Conservation (phyloP, 2,888 invertebrate species). For the Abrostola tripartita region DNA sequence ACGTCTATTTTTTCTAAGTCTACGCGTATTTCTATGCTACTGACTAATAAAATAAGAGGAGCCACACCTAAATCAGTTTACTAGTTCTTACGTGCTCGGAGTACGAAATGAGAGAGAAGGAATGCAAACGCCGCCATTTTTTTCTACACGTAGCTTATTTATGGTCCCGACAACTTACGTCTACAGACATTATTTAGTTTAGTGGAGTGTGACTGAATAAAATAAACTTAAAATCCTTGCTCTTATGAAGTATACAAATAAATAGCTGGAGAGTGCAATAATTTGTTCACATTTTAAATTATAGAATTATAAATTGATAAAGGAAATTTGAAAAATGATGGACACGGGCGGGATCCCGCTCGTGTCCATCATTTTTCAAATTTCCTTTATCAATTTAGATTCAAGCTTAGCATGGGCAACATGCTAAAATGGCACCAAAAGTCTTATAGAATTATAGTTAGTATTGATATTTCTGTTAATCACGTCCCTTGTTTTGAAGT, state of each 20-base stretch:
- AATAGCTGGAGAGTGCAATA: background rate
- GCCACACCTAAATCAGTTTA: slow-evolving; percentile 42
- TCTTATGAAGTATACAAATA: background rate
- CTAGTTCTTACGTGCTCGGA: slow-evolving; percentile 39
- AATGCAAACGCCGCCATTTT: slow-evolving; percentile 43
- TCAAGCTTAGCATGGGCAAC: too few relatives aligned
- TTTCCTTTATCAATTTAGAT: too few relatives aligned
- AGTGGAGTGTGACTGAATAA: slow-evolving; percentile 5
- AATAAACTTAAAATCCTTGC: slow-evolving; percentile 4
- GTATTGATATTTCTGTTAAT: background rate
- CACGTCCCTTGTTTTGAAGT: too few relatives aligned
- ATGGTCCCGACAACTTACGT: slow-evolving; percentile 35
- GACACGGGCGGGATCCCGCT: too few relatives aligned
- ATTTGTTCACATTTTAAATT: background rate
- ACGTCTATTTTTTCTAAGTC: background rate
- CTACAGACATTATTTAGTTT: slow-evolving; percentile 29
- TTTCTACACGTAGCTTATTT: slow-evolving; percentile 47
- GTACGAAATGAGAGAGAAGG: slow-evolving; percentile 17
- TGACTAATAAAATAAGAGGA: slow-evolving; percentile 38
- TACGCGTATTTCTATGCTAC: slow-evolving; percentile 15
- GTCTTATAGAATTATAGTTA: too few relatives aligned
- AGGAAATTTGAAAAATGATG: too few relatives aligned
- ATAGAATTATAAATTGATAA: too few relatives aligned
- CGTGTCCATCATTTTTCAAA: too few relatives aligned
- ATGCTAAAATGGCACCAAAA: too few relatives aligned